Evolutionary conservation across 2,113 vertebrate species (phyloP).

Genomic region (Parus major): DNA sequence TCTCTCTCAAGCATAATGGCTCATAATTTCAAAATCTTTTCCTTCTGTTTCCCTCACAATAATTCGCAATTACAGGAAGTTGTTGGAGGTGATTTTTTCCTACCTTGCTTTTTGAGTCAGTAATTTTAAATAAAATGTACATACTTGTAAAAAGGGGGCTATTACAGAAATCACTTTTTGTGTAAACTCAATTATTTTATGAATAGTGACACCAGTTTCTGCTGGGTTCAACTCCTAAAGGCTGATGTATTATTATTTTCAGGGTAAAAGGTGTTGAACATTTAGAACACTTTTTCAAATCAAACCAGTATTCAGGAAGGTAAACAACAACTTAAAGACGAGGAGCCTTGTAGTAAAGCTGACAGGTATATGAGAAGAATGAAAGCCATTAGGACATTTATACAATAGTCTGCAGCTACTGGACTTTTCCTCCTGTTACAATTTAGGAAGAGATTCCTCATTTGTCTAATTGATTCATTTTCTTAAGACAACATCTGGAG

Average conservation of each 20-base stretch:
- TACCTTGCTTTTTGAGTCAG: slow-evolving; percentile 87
- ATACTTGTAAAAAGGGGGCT: slow-evolving; percentile 85
- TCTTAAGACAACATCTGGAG: slow-evolving; percentile 76
- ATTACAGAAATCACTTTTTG: slow-evolving; percentile 85
- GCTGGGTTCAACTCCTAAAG: slow-evolving; percentile 75
- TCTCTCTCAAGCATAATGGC: slow-evolving; percentile 94
- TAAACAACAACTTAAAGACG: slow-evolving; percentile 67
- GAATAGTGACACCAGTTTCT: slow-evolving; percentile 88
- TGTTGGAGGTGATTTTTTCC: slow-evolving; percentile 91
- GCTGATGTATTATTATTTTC: slow-evolving; percentile 73
- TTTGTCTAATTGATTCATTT: slow-evolving; percentile 78
- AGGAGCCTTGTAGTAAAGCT: slow-evolving; percentile 7
- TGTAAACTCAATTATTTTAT: slow-evolving; percentile 93
- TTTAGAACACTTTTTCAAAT: slow-evolving; percentile 66
- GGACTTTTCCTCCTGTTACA: slow-evolving; percentile 27
- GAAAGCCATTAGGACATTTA: background rate
- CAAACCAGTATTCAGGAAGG: slow-evolving; percentile 65
- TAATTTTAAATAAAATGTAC: slow-evolving; percentile 93
- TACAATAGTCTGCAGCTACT: background rate
- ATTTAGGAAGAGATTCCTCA: slow-evolving; percentile 67
- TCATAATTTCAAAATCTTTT: slow-evolving; percentile 99
- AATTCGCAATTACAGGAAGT: slow-evolving; percentile 99
- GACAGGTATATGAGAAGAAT: slow-evolving; percentile 19
- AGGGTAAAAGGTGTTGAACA: slow-evolving; percentile 70
- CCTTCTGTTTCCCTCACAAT: slow-evolving; percentile 98